phyloP scores from a whole-genome alignment of 2,113 vertebrate species.

The Hepsetus odoe region DNA sequence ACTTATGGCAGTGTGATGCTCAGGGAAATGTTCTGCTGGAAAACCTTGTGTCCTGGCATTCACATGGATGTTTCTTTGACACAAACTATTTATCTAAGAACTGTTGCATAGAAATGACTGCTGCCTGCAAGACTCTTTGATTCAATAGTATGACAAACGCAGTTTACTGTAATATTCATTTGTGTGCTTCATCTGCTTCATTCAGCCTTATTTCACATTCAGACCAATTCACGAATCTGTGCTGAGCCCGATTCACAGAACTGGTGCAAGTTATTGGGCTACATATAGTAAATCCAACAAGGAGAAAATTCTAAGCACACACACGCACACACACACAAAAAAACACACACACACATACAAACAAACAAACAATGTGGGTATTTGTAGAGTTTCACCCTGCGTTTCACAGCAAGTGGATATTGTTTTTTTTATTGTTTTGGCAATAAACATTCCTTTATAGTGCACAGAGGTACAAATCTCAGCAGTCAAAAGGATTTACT shows the following conservation, averaged over 20 bases:
- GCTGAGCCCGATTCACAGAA: background rate
- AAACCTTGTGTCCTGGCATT: too few relatives aligned
- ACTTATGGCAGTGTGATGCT: too few relatives aligned
- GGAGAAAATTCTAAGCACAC: too few relatives aligned
- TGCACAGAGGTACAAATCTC: constrained; percentile 25
- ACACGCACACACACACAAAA: background rate
- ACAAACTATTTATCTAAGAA: too few relatives aligned
- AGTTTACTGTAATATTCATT: background rate
- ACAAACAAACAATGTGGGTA: background rate
- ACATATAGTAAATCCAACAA: background rate
- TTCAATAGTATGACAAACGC: background rate
- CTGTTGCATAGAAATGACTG: background rate
- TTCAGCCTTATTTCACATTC: constrained; percentile 1
- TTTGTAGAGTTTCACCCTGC: constrained; percentile 10
- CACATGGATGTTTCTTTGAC: too few relatives aligned
- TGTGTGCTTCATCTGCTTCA: background rate
- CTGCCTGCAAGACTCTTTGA: background rate
- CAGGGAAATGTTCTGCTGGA: too few relatives aligned
- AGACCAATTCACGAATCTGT: background rate
- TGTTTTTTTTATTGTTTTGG: constrained; percentile 37
- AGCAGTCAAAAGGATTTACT: constrained; percentile 29
- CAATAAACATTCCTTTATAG: constrained; percentile 30
- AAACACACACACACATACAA: background rate
- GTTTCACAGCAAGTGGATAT: constrained; percentile 31
- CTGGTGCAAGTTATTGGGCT: background rate